Conservation (phyloP, 1,140 invertebrate genomes). For the Drosophila ficusphila region DNA sequence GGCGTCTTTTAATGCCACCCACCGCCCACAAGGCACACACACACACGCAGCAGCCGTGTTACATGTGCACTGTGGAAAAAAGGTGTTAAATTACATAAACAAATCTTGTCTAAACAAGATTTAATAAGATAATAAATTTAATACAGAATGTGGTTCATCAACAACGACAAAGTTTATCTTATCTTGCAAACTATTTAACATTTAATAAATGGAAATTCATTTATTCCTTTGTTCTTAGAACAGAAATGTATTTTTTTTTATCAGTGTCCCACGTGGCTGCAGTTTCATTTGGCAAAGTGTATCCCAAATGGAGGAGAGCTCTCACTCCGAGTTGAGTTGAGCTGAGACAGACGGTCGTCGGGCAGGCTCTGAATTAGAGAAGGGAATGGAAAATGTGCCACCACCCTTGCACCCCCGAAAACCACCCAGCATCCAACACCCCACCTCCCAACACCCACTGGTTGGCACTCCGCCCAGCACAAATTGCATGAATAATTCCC, state of each 20-base stretch:
- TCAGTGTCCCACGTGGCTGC: conserved; percentile 41
- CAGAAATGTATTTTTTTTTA: not conserved
- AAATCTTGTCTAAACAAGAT: not conserved
- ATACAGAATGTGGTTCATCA: too few relatives aligned
- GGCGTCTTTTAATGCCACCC: conserved; percentile 74
- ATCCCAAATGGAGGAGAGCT: conserved; percentile 28
- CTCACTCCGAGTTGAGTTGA: conserved; percentile 2
- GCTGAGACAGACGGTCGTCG: conserved; percentile 36
- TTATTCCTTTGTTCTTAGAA: too few relatives aligned
- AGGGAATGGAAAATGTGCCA: not conserved
- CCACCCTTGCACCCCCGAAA: conserved; percentile 4
- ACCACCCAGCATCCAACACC: conserved; percentile 8
- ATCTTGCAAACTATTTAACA: too few relatives aligned
- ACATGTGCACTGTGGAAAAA: not conserved
- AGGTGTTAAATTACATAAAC: not conserved
- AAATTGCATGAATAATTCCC: conserved; percentile 84
- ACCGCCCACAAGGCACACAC: not conserved
- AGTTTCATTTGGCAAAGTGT: conserved; percentile 78
- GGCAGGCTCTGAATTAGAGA: conserved; percentile 5
- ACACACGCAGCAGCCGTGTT: not conserved
- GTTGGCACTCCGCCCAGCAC: conserved; percentile 17
- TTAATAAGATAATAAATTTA: too few relatives aligned
- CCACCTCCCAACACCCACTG: not conserved
- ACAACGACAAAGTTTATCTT: too few relatives aligned
- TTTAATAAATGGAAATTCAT: too few relatives aligned